Base-by-base conservation (phyloP, 2,797 vertebrate species). In the Premnoplex brunnescens region DNA sequence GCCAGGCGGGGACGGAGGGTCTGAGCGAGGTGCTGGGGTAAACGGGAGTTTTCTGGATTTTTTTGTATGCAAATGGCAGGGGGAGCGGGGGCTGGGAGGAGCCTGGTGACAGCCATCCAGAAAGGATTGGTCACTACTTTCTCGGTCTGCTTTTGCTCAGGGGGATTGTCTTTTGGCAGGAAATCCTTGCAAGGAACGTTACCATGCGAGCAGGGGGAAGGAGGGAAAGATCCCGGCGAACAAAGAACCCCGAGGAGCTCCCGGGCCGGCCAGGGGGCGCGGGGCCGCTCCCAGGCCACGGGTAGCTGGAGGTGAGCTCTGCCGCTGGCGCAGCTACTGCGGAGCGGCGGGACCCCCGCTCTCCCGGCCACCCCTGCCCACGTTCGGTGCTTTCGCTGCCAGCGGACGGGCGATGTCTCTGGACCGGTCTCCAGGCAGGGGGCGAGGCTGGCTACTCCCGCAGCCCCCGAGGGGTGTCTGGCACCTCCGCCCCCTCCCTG, bases 61-160 rank as follows among this genome's bases (percentile, higher is more conserved):
- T 97, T 96, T 96, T 94, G 89, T 91, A 98, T 98, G 98, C 97
- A 98, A 98, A 98, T 98, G 12, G 58, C 60, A 95, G 80, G 77
- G 96, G 94, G 92, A 95, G 97, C 95, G 94, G 95, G 97, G 85
- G 91, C 91, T 95, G 97, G 98, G 98, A 97, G 98, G 98, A 96
- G 98, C 97, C 97, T 91, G 63, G 36, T 91, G 89, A 77, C 94
- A 94, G 93, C 92, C 90, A 97, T 95, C 95, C 84, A 97, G 93
- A 95, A 91, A 96, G 96, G 98, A 97, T 96, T 97, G 98, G 98
- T 97, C 97, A 89, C 94, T 94, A 54, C 93, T 94, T 89, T 91
- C 95, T 68, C 27, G 82, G 95, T 93, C 91, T 91, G 85, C 89
- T 92, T 95, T 94, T 74, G 91, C 92, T 89, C 79, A 74, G 95